Base-by-base conservation (phyloP, 2,113 vertebrate genomes). In the Spea multiplicata region DNA sequence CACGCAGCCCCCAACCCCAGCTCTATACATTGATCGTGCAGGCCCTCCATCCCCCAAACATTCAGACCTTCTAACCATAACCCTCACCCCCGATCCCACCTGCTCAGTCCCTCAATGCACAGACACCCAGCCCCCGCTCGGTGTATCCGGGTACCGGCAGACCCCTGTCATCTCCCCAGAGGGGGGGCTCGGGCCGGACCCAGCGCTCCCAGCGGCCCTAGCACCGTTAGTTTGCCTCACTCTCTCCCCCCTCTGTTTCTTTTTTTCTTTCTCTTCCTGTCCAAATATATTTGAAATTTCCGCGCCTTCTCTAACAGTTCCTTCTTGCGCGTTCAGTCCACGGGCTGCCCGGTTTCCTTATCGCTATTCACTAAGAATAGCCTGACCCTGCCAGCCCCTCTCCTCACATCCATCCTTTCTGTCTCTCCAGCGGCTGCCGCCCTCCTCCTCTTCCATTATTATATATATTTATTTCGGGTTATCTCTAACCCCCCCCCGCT, bases 261-360 rank as follows among this genome's bases (percentile, higher is more conserved):
- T 59, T 59, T n/a, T 12, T 59, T 59, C 12, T 59, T 13, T 13
- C 55, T 13, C 55, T 13, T 13, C 55, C 55, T 13, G 9, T 59
- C 12, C 30, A 30, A 30, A 30, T 30, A 30, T 53, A 86, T 89
- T 91, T 92, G 86, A 92, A 91, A 90, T 91, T 91, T 91, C 88
- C 90, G 89, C 91, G 91, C 91, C 90, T 91, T 84, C 89, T 85
- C 84, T 86, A 90, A 91, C 89, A 91, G 90, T 85, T 88, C 87
- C 80, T 65, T n/a, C 30, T 61, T 48, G 55, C 13, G 46, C 6
- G 45, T 8, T 8, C 44, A 64, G 16, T 10, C 47, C n/a, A 9
- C 62, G 72, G 9, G 45, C 14, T 68, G 30, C 44, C 44, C 9
- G 30, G 30, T 30, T 30, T 30, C 30, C 30, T 30, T 30, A 30